Evolutionary conservation across 2,113 vertebrate species (phyloP).

Genomic region (Thamnaconus septentrionalis): DNA sequence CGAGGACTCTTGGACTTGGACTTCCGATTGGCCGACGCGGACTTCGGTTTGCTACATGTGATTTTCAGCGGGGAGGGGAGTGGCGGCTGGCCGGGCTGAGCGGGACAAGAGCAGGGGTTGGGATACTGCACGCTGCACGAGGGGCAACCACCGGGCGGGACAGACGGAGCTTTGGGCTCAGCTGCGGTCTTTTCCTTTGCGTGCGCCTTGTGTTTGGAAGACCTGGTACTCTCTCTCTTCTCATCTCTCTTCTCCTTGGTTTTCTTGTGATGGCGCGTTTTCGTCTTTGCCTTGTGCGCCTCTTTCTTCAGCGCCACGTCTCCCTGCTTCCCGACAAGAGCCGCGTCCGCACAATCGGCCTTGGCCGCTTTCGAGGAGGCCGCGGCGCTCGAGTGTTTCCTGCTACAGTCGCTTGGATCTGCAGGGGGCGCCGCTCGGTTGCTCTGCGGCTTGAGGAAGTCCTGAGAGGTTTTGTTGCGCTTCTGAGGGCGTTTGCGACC

Average conservation of each 20-base stretch:
- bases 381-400: constrained; percentile 68
- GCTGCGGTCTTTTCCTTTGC: constrained; percentile 71
- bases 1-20: constrained; percentile 55
- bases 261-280: constrained; percentile 67
- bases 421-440: constrained; percentile 59
- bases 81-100: constrained; percentile 42
- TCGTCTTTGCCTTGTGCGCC: constrained; percentile 81
- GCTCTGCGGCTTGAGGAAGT: constrained; percentile 53
- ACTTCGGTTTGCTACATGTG: constrained; percentile 50
- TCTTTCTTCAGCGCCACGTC: constrained; percentile 61
- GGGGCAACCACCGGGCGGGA: constrained; percentile 46
- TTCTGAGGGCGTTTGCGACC: constrained; percentile 28
- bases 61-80: constrained; percentile 37
- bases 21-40: constrained; percentile 30
- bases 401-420: not conserved
- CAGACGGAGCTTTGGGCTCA: constrained; percentile 43
- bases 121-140: constrained; percentile 31
- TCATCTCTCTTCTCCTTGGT: constrained; percentile 19
- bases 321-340: constrained; percentile 69
- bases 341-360: constrained; percentile 23
- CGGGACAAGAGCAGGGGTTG: constrained; percentile 43
- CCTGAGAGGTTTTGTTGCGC: constrained; percentile 11
- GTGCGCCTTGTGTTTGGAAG: constrained; percentile 16
- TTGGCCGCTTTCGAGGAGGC: constrained; percentile 68
- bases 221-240: constrained; percentile 61